These are phyloP conservation scores for Megalops cyprinoides DNA, from an alignment of 2,797 vertebrate genomes.

Conservation along the genomic window DNA sequence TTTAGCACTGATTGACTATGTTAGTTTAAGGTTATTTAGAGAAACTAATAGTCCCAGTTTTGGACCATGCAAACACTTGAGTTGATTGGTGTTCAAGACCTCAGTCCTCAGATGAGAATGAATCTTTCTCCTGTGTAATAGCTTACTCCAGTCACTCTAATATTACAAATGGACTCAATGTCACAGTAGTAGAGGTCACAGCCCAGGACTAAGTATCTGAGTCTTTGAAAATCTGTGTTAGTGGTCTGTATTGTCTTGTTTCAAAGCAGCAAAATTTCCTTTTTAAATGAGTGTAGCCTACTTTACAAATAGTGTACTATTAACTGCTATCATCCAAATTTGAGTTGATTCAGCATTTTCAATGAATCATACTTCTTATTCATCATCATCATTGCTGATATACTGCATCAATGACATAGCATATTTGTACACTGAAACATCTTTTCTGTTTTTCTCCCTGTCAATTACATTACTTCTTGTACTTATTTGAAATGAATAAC, in stretches of 20 bases:
- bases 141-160: neutral
- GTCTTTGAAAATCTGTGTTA: neutral
- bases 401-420: neutral
- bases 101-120: neutral
- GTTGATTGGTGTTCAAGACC: neutral
- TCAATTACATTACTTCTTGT: neutral
- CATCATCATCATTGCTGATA: neutral
- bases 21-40: neutral
- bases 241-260: neutral
- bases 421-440: neutral
- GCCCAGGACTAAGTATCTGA: neutral
- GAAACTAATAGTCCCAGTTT: neutral
- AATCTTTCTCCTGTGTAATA: too few species aligned
- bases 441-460: neutral
- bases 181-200: neutral
- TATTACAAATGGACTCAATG: neutral
- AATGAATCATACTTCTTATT: neutral
- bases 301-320: too few species aligned
- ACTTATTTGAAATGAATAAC: neutral
- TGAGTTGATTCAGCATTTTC: neutral
- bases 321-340: too few species aligned
- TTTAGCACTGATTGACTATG: too few species aligned
- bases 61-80: neutral
- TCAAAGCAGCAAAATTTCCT: neutral
- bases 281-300: neutral